Conservation (phyloP, 2,797 vertebrate genomes). For the Poeciliopsis presidionis region DNA sequence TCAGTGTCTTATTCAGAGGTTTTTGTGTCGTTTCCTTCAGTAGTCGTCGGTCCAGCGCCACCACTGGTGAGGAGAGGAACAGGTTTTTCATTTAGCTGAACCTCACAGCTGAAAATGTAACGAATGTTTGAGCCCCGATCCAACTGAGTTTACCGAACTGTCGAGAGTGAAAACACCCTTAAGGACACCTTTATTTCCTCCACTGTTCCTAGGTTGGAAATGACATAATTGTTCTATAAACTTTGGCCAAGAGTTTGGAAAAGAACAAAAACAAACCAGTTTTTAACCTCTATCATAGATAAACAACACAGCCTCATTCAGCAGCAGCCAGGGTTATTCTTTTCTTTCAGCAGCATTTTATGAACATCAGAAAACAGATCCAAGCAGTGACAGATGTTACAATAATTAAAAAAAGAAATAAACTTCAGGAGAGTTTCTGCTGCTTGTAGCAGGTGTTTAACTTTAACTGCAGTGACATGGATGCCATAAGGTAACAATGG, state of each 20-base stretch:
- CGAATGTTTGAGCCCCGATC: too few species aligned
- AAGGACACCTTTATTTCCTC: too few species aligned
- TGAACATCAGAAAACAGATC: background rate
- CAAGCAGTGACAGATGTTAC: background rate
- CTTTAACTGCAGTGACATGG: background rate
- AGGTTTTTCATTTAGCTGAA: too few species aligned
- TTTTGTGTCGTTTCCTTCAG: too few species aligned
- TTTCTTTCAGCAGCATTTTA: background rate
- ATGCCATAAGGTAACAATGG: background rate
- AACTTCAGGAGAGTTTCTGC: background rate
- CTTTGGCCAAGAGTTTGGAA: background rate
- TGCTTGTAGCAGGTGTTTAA: background rate
- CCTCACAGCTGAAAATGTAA: too few species aligned
- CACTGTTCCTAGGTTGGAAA: too few species aligned
- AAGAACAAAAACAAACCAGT: too few species aligned
- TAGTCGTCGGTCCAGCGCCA: too few species aligned
- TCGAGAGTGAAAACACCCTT: too few species aligned
- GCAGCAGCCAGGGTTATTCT: background rate
- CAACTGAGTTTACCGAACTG: too few species aligned
- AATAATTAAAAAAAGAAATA: background rate
- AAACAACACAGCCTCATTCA: background rate
- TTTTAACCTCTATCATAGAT: background rate
- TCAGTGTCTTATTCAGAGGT: too few species aligned
- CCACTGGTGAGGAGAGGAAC: too few species aligned
- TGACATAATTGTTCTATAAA: background rate